Evolutionary conservation across 2,113 vertebrate species (phyloP).

Genomic region (Chamaetylas fuelleborni): DNA sequence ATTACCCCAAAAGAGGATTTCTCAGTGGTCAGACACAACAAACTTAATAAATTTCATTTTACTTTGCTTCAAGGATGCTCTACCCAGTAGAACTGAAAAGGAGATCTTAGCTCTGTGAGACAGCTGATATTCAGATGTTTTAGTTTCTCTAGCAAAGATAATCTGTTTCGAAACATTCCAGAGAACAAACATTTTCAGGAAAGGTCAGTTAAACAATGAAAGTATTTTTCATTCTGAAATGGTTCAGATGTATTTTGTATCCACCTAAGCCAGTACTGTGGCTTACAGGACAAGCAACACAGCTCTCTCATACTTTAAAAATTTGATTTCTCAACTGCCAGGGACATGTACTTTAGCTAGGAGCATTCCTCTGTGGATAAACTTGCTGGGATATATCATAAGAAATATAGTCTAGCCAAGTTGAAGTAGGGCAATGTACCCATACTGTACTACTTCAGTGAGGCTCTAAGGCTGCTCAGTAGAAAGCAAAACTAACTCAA

Average conservation of each 20-base stretch:
- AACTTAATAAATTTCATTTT: not conserved
- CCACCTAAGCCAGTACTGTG: not conserved
- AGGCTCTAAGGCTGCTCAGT: not conserved
- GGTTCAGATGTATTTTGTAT: not conserved
- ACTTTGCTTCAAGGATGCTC: not conserved
- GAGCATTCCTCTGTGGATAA: not conserved
- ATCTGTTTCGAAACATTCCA: not conserved
- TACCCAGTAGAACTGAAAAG: not conserved
- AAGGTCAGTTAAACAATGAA: not conserved
- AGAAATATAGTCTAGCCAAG: not conserved
- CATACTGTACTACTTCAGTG: not conserved
- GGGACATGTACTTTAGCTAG: not conserved
- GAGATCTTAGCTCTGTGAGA: not conserved
- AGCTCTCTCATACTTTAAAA: slow-evolving; percentile 6
- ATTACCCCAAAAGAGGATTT: not conserved
- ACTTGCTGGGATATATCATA: not conserved
- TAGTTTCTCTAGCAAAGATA: not conserved
- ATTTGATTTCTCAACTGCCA: not conserved
- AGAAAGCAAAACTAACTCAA: not conserved
- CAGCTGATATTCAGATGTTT: not conserved
- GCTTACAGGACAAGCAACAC: not conserved
- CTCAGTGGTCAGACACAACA: not conserved
- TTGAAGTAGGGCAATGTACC: not conserved
- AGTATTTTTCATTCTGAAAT: not conserved
- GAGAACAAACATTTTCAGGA: not conserved